A percentile compares a stretch with the other conserved stretches of the same genome.
phyloP scores from a whole-genome alignment of 2,888 invertebrate genomes.

The Leptopilina syphax region DNA sequence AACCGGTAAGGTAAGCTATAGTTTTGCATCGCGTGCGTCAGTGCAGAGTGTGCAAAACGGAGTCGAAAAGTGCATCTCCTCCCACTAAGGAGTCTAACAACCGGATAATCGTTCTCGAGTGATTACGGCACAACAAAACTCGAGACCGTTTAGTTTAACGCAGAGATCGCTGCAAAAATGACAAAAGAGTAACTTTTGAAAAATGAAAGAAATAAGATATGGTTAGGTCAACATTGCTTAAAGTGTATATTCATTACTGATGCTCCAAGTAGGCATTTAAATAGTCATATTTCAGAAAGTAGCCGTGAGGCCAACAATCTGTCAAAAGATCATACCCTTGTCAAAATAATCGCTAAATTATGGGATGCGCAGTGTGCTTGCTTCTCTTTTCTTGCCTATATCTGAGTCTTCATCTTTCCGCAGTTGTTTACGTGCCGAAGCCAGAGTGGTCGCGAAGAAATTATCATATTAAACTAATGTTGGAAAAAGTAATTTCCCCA shows the following conservation, averaged over 20 bases:
- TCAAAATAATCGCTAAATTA: constrained; percentile 76
- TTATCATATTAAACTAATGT: background rate
- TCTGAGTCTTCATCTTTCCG: constrained; percentile 58
- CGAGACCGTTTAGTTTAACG: constrained; percentile 45
- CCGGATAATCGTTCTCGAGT: constrained; percentile 66
- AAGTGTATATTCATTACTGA: constrained; percentile 37
- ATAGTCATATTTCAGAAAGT: constrained; percentile 69
- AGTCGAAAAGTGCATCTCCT: constrained; percentile 62
- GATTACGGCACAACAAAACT: constrained; percentile 42
- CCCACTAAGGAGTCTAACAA: constrained; percentile 65
- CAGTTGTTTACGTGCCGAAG: background rate
- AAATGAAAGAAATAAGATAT: background rate
- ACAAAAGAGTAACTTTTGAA: no score
- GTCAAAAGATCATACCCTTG: constrained; percentile 74
- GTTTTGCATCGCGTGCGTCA: constrained; percentile 55
- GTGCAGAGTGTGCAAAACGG: constrained; percentile 56
- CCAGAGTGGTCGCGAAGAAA: background rate
- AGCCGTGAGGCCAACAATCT: constrained; percentile 71
- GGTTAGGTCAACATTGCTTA: constrained; percentile 25
- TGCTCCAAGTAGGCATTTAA: constrained; percentile 68
- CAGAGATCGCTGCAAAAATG: no score
- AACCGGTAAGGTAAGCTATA: constrained; percentile 36
- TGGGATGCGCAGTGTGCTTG: constrained; percentile 69
- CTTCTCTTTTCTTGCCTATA: constrained; percentile 62
- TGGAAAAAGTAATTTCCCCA: background rate